Evolutionary conservation across 1,140 invertebrate species (phyloP), one percentile per base, ranked within the genome.

Genomic region (Pissodes strobi): DNA sequence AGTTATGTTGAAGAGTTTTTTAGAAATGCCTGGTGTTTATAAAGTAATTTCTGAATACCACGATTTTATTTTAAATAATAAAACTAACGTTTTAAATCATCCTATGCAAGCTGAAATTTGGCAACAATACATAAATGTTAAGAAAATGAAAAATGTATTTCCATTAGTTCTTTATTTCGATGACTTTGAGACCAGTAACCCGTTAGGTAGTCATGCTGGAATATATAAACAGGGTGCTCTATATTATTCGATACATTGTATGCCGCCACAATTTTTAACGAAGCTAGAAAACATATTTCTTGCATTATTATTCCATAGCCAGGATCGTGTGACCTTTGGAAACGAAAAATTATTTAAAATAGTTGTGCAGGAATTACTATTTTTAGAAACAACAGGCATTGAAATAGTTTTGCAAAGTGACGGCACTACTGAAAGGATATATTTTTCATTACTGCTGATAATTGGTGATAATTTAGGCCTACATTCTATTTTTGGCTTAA

Each of bases 221-320:
- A 23, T 41, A 6, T 38, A 56, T 25, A 56, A 56, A 25, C 10
- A 41, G 10, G 34, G 53, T 5, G 53, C 53, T n/a, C n/a, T 56
- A 13, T 41, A 56, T 25, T 56, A n/a, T 41, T 39, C 13, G 6
- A 9, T 56, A 41, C 19, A 18, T 25, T 19, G 4, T n/a, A 41
- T 56, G 19, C 53, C 53, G 5, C 38, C 21, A 13, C 2, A 18
- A 2, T 56, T 38, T 43, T 17, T 17, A 15, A 17, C 27, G 51
- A 69, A 60, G 5, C 49, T 63, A 66, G 64, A 72, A 37, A 74
- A 75, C 58, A 74, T 78, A 43, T 76, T 72, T 70, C 51, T 74
- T 19, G 37, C 62, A 53, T 27, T 57, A 21, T 45, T 76, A 18
- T 71, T 76, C 25, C 69, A 76, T 64, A 53, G 68, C 17, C 18